Evolutionary conservation across 2,888 invertebrate genomes (phyloP).

Genomic region (Dromius quadrimaculatus): DNA sequence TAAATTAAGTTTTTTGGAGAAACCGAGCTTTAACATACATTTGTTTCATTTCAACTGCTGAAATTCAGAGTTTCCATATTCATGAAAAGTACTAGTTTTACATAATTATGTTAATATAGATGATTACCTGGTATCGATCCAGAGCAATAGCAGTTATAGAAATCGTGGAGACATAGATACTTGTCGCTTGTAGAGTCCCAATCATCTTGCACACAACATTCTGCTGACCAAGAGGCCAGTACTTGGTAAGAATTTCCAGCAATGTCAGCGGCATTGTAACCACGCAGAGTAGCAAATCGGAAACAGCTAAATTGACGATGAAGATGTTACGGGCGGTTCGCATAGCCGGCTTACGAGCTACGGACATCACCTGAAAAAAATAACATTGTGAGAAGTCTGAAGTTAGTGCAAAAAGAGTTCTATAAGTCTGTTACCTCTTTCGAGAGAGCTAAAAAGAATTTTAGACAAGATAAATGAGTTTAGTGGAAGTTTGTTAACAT

Average conservation of each 20-base stretch:
- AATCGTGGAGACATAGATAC: constrained; percentile 93
- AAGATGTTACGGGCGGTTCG: constrained; percentile 93
- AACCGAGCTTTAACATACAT: no score
- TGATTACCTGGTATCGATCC: constrained; percentile 85
- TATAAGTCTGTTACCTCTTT: no score
- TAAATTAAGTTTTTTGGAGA: no score
- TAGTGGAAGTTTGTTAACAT: no score
- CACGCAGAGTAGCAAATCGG: constrained; percentile 86
- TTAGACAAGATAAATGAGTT: no score
- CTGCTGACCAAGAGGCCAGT: constrained; percentile 88
- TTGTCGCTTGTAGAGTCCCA: constrained; percentile 88
- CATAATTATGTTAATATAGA: no score
- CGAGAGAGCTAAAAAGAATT: no score
- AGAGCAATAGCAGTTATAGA: constrained; percentile 92
- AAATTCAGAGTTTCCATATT: no score
- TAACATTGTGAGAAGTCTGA: no score
- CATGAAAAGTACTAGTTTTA: no score
- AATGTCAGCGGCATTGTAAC: constrained; percentile 92
- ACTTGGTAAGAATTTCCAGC: constrained; percentile 85
- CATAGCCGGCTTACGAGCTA: constrained; percentile 89
- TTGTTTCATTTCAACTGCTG: no score
- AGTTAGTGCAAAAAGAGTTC: no score
- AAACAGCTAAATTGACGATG: constrained; percentile 89
- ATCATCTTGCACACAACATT: constrained; percentile 86
- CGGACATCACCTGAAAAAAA: constrained; percentile 67